Evolutionary conservation across 2,113 vertebrate species (phyloP), one percentile per base, ranked within the genome.

Genomic region (Myrmecobius fasciatus): DNA sequence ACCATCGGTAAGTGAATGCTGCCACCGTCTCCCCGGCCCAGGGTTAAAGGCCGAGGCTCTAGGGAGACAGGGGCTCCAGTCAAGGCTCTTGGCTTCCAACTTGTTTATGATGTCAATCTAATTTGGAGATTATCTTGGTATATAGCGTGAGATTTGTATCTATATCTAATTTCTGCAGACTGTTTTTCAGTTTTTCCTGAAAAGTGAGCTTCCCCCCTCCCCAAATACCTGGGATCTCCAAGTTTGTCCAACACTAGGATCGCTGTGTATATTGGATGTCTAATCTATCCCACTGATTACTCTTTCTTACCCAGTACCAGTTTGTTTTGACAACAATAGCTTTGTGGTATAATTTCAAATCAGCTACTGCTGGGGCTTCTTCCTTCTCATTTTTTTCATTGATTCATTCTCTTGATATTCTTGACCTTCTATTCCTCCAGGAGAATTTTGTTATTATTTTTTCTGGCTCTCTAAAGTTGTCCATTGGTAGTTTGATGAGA

Each of bases 1-100:
- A 97, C 89, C 26, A 10, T 96, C 1, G 98, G 98, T 98, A 94
- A 98, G 95, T 60, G 2, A 10, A 49, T 11, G 52, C 92, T 48
- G 14, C 9, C 60, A 36, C 12, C 60, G 2, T 36, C 25, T 26
- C 26, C 26, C 8, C 11, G 51, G 43, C 22, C 91, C 28, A 36
- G 67, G 90, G 56, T 48, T 28, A 1, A 0, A 3, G 9, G 91
- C 52, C 93, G 12, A 22, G 56, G 28, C 12, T 51, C 49, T 51
- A 51, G 48, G 3, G 6, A 48, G 48, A 48, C 48, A 48, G 49
- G 49, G 51, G 53, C n/a, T 48, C 6, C 5, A 52, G 47, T 25
- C 43, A 0, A 24, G 67, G 5, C 49, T 91, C 1, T 25, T 83
- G 36, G 8, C 12, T 31, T 52, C 53, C 24, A 12, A 0, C 56